Conservation (phyloP, 2,888 invertebrate species). For the Perithous albicinctus region DNA sequence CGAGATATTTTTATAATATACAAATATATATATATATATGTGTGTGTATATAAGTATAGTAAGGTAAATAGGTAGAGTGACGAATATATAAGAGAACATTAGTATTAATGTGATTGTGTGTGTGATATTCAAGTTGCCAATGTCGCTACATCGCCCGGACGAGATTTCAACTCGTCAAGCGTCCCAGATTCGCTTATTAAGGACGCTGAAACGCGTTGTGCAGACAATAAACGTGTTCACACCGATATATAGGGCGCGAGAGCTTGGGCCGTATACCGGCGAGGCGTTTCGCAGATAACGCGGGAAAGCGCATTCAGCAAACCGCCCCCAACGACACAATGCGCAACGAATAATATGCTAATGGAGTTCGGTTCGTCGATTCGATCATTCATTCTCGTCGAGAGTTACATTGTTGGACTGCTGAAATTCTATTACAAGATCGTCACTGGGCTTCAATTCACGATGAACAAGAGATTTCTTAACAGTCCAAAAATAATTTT, state of each 20-base stretch:
- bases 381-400: background rate
- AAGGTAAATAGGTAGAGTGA: constrained; percentile 1
- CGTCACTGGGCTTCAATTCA: background rate
- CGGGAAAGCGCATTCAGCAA: constrained; percentile 39
- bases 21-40: no score
- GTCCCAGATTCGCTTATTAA: constrained; percentile 71
- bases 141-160: constrained; percentile 40
- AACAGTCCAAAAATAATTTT: background rate
- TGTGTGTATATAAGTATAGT: no score
- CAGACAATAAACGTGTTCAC: constrained; percentile 55
- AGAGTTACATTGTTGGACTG: background rate
- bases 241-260: background rate
- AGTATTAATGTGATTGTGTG: background rate
- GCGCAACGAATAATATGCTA: constrained; percentile 48
- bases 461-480: background rate
- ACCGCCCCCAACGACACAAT: constrained; percentile 34
- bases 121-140: constrained; percentile 50
- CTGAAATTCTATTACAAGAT: background rate
- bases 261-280: constrained; percentile 16
- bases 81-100: background rate
- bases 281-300: constrained; percentile 43
- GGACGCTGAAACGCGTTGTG: constrained; percentile 54
- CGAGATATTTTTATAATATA: no score
- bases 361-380: constrained; percentile 26
- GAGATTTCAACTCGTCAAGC: constrained; percentile 61